Evolutionary conservation across 2,888 invertebrate species (phyloP), one percentile per base, ranked within the genome.

Genomic region (Sminthurinus aureus): DNA sequence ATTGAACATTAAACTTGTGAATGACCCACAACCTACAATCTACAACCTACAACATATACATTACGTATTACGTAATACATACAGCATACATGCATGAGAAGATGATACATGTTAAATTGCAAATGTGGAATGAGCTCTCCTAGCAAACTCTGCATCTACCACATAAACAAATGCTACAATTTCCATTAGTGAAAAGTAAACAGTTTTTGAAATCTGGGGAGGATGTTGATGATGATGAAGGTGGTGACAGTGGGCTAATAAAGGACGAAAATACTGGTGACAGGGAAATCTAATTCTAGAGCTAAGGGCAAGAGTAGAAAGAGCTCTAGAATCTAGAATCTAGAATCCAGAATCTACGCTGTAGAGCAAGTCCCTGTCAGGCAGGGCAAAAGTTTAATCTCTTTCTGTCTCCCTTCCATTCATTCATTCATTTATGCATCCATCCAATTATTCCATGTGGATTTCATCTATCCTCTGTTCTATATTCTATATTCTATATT

Each of bases 111-210:
- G 38, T 38, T 38, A 38, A 38, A 58, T 58, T 2, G 18, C 58
- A 58, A 15, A 58, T 58, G 58, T 13, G 58, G 58, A 38, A 38
- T 38, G 38, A 38, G 38, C 38, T 38, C 6, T 6, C 38, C 38
- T 9, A 52, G 52, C 13, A 52, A 18, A 58, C 58, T 58, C 58
- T 58, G 2, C 13, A 58, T 58, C 58, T 18, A 11, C n/a, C 67
- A 18, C 6, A 12, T 71, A 71, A 71, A 71, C 15, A 71, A 71
- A 71, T 71, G 24, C 71, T 71, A 71, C 3, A 71, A 71, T 71
- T 71, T 71, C 71, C 71, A 71, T 71, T 71, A 71, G 71, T 24
- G 22, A 71, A 58, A 58, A 6, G 58, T 58, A 58, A 71, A 71
- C 71, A 71, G 67, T 71, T 12, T 24, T 71, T 71, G 20, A 24